A percentile compares a stretch with the other conserved stretches of the same genome.
Evolutionary conservation across 2,797 vertebrate species (phyloP).

Genomic region (Hypotaenidia okinawae): DNA sequence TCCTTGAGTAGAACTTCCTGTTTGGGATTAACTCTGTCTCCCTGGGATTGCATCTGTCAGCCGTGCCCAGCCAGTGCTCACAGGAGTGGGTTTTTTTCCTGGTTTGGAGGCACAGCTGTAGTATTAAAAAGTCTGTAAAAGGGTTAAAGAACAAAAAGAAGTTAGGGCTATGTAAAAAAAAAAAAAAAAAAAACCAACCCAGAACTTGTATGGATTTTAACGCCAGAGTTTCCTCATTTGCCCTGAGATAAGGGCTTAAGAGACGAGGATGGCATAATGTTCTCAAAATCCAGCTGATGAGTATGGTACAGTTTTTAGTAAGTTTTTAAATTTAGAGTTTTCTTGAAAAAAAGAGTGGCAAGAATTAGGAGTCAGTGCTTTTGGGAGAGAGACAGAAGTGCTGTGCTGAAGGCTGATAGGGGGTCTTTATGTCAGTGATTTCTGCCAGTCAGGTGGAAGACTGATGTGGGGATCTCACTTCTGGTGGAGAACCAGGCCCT

Average conservation of each 20-base stretch:
- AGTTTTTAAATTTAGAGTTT: neutral
- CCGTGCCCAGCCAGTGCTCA: neutral
- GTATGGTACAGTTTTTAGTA: neutral
- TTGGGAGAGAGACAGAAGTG: neutral
- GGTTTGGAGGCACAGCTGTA: neutral
- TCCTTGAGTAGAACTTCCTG: constrained; percentile 24
- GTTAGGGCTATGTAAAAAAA: neutral
- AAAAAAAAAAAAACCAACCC: too few species aligned
- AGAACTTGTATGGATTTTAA: neutral
- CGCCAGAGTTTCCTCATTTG: neutral
- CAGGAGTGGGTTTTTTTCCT: accelerated
- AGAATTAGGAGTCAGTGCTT: neutral
- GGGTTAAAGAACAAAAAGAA: neutral
- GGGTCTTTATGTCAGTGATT: neutral
- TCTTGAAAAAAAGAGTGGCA: neutral
- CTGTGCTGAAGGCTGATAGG: neutral
- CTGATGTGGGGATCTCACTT: accelerated
- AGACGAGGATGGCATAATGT: neutral
- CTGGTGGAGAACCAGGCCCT: neutral
- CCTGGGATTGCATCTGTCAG: neutral
- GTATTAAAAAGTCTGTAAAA: neutral
- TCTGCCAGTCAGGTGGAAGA: neutral
- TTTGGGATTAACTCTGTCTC: neutral
- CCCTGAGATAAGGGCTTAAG: neutral
- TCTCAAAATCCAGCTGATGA: neutral